Percentiles rank a stretch among this genome's conserved stretches.
These are phyloP conservation scores for Lamprotornis superbus DNA, from an alignment of 2,113 vertebrate genomes.

Conservation along the genomic window DNA sequence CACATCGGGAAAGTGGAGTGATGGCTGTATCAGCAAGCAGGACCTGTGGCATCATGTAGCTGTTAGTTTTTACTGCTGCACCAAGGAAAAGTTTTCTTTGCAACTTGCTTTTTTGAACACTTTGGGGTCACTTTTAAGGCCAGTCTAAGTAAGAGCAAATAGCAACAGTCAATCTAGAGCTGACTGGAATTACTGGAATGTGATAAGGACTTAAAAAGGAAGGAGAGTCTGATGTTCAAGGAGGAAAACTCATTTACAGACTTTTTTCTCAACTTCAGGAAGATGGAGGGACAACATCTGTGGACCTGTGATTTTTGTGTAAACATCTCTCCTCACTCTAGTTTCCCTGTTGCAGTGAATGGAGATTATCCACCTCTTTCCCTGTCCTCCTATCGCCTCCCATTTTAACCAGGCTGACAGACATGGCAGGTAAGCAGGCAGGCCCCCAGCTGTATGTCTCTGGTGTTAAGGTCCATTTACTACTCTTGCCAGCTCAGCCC, in stretches of 20 bases:
- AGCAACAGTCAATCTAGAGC: background rate
- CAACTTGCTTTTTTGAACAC: background rate
- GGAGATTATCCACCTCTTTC: background rate
- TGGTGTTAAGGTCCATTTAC: background rate
- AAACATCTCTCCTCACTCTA: background rate
- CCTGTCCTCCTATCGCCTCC: background rate
- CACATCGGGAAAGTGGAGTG: fast-evolving
- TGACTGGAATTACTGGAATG: background rate
- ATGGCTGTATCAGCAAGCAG: fast-evolving
- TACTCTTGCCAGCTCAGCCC: background rate
- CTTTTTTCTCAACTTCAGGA: background rate
- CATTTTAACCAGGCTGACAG: background rate
- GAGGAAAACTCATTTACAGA: fast-evolving
- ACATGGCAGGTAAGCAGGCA: fast-evolving
- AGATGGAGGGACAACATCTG: background rate
- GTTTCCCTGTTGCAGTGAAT: background rate
- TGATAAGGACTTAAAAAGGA: background rate
- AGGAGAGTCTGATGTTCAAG: background rate
- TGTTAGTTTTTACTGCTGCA: background rate
- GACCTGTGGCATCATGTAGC: background rate
- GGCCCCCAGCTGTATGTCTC: background rate
- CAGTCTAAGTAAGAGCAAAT: background rate
- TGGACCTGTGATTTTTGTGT: background rate
- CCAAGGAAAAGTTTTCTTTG: background rate
- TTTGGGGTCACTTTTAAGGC: background rate